Conservation (phyloP, 1,140 invertebrate species). For the Galendromus occidentalis region DNA sequence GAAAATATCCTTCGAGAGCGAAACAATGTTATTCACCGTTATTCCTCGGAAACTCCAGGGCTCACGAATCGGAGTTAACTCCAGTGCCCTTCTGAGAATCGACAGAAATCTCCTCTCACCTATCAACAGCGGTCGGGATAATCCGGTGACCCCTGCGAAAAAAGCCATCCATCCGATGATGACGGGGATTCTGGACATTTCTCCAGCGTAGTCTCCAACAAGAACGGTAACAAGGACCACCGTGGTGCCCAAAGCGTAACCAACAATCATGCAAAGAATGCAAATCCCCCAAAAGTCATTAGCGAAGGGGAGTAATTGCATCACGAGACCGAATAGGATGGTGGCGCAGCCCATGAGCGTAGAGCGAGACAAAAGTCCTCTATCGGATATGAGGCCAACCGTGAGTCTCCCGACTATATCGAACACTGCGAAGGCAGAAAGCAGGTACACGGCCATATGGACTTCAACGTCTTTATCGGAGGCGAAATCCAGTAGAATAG, state of each 20-base stretch:
- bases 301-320: background rate
- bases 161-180: conserved; percentile 3
- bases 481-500: background rate
- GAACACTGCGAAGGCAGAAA: background rate
- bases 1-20: background rate
- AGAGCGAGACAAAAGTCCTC: background rate
- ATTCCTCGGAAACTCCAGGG: too few relatives aligned
- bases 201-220: background rate
- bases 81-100: too few relatives aligned
- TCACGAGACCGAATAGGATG: background rate
- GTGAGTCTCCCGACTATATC: background rate
- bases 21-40: background rate
- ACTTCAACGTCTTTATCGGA: background rate
- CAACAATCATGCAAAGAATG: background rate
- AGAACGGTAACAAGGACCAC: background rate
- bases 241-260: background rate
- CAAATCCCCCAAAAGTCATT: background rate
- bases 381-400: background rate
- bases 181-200: background rate
- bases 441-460: background rate
- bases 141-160: background rate
- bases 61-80: too few relatives aligned
- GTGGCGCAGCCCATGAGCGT: background rate
- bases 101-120: background rate
- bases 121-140: background rate